Evolutionary conservation across 2,888 invertebrate species (phyloP).

Genomic region (Romanomermis culicivorax): DNA sequence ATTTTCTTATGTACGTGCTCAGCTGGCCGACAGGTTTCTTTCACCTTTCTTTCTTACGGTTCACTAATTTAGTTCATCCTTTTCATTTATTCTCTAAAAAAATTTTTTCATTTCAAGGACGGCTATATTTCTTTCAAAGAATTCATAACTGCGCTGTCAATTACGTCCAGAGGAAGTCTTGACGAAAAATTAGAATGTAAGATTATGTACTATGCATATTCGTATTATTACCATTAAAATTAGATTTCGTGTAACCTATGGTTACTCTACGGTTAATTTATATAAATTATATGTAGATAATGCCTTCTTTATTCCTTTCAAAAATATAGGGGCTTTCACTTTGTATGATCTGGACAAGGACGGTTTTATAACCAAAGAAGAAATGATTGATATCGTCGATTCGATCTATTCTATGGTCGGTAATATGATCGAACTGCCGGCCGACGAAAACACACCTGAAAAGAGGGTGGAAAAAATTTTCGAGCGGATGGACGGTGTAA

Average conservation of each 20-base stretch:
- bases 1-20: too few species aligned
- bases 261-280: too few species aligned
- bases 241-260: too few species aligned
- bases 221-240: not conserved
- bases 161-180: slow-evolving; percentile 27
- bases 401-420: slow-evolving; percentile 35
- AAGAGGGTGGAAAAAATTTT: slow-evolving; percentile 35
- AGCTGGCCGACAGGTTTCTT: too few species aligned
- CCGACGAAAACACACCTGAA: slow-evolving; percentile 34
- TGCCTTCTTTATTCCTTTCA: too few species aligned
- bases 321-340: slow-evolving; percentile 36
- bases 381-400: slow-evolving; percentile 33
- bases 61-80: too few species aligned
- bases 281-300: too few species aligned
- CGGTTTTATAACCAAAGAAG: slow-evolving; percentile 33
- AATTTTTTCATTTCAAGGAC: slow-evolving; percentile 15
- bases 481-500: slow-evolving; percentile 33
- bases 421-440: slow-evolving; percentile 32
- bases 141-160: slow-evolving; percentile 27
- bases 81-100: too few species aligned
- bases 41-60: too few species aligned
- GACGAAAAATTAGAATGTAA: slow-evolving; percentile 28
- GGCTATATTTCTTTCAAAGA: slow-evolving; percentile 24
- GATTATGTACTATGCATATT: too few species aligned
- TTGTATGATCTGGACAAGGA: slow-evolving; percentile 35